Evolutionary conservation across 2,888 invertebrate genomes (phyloP).

Genomic region (Epistrophe grossulariae): DNA sequence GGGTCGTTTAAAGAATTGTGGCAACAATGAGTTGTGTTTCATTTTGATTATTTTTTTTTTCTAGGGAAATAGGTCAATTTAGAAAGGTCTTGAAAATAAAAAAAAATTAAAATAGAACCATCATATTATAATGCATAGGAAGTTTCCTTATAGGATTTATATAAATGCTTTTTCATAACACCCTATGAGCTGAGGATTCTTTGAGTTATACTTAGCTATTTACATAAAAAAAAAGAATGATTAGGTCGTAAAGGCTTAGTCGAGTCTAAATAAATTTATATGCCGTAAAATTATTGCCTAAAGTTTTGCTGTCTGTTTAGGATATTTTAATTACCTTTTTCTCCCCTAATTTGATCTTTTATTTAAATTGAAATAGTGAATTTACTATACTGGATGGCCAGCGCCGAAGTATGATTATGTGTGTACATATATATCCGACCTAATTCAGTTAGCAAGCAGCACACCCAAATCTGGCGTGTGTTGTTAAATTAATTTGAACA

Average conservation of each 20-base stretch:
- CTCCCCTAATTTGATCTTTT: neutral
- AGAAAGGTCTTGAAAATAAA: slow-evolving; percentile 27
- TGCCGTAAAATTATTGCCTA: slow-evolving; percentile 1
- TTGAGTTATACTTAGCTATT: neutral
- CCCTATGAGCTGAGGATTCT: neutral
- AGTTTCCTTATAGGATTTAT: neutral
- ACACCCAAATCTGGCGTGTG: slow-evolving; percentile 25
- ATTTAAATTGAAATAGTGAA: neutral
- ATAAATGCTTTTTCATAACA: neutral
- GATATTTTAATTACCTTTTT: slow-evolving; percentile 32
- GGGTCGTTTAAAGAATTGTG: slow-evolving; percentile 48
- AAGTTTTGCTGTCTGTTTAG: slow-evolving; percentile 3
- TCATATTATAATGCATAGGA: neutral
- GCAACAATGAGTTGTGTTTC: slow-evolving; percentile 40
- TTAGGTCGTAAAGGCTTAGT: slow-evolving; percentile 20
- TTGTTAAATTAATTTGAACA: slow-evolving; percentile 17
- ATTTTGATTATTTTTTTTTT: slow-evolving; percentile 8
- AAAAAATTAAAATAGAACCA: neutral
- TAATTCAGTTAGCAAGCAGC: slow-evolving; percentile 7
- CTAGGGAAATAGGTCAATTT: slow-evolving; percentile 39
- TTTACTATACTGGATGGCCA: neutral
- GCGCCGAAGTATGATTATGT: slow-evolving; percentile 7
- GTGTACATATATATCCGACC: neutral
- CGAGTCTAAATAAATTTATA: slow-evolving; percentile 4
- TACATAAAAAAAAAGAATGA: neutral